These are phyloP conservation scores for Campoletis raptor DNA, from an alignment of 2,888 invertebrate species.

Conservation along the genomic window DNA sequence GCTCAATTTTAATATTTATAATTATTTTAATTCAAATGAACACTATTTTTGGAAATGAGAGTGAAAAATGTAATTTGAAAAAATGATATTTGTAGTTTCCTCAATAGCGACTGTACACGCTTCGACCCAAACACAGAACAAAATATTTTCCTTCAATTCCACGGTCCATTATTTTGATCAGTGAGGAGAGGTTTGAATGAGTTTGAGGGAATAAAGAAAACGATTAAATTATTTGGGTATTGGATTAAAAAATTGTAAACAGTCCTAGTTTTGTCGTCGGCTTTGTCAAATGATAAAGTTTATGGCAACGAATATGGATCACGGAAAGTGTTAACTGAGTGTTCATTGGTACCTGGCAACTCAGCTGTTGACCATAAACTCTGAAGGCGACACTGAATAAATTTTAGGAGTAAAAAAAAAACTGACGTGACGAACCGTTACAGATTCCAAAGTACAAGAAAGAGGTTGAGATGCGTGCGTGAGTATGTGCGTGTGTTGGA, in stretches of 20 bases:
- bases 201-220: not conserved
- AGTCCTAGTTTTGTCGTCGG: not conserved
- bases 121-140: too few relatives aligned
- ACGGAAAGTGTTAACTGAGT: not conserved
- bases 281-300: not conserved
- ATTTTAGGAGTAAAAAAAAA: not conserved
- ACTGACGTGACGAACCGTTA: slow-evolving; percentile 11
- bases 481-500: not conserved
- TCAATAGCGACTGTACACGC: too few relatives aligned
- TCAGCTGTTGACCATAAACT: not conserved
- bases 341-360: not conserved
- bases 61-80: too few relatives aligned
- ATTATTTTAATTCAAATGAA: too few relatives aligned
- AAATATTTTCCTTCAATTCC: too few relatives aligned
- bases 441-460: slow-evolving; percentile 1
- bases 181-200: not conserved
- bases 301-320: not conserved
- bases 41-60: too few relatives aligned
- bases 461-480: not conserved
- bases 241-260: not conserved
- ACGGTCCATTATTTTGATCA: not conserved
- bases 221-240: not conserved
- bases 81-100: too few relatives aligned
- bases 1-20: too few relatives aligned
- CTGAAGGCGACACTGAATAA: not conserved